Conservation (phyloP, 2,888 invertebrate species). For the Podotricha telesiphe region DNA sequence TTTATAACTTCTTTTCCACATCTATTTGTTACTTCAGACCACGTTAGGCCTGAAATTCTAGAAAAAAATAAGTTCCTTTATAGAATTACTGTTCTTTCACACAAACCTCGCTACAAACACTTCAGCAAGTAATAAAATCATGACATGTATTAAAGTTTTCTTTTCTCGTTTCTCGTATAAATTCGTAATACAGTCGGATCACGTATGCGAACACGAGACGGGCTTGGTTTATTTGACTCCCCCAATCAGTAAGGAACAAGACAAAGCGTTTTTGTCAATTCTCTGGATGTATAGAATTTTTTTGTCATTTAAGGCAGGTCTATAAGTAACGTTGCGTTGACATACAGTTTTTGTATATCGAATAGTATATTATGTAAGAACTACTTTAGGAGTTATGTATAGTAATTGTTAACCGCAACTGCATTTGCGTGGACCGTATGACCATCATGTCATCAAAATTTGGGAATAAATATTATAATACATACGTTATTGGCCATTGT, state of each 20-base stretch:
- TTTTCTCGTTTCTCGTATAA: conserved; percentile 34
- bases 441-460: not conserved
- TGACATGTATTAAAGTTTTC: conserved; percentile 33
- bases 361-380: not conserved
- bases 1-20: not conserved
- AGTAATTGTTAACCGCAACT: not conserved
- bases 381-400: not conserved
- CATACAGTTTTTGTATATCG: not conserved
- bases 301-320: conserved; percentile 45
- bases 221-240: conserved; percentile 69
- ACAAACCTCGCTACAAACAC: conserved; percentile 18
- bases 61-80: conserved; percentile 10
- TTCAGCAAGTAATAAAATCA: conserved; percentile 52
- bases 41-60: conserved; percentile 8
- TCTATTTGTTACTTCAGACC: not conserved
- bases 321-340: conserved; percentile 20
- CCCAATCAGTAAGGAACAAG: conserved; percentile 72
- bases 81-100: conserved; percentile 10
- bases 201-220: conserved; percentile 54
- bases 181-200: conserved; percentile 46
- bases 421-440: not conserved
- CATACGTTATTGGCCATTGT: too few relatives aligned
- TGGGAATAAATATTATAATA: not conserved
- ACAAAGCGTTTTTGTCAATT: conserved; percentile 65
- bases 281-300: conserved; percentile 49